Evolutionary conservation across 2,888 invertebrate genomes (phyloP), one percentile per base, ranked within the genome.

Genomic region (Carabus problematicus): DNA sequence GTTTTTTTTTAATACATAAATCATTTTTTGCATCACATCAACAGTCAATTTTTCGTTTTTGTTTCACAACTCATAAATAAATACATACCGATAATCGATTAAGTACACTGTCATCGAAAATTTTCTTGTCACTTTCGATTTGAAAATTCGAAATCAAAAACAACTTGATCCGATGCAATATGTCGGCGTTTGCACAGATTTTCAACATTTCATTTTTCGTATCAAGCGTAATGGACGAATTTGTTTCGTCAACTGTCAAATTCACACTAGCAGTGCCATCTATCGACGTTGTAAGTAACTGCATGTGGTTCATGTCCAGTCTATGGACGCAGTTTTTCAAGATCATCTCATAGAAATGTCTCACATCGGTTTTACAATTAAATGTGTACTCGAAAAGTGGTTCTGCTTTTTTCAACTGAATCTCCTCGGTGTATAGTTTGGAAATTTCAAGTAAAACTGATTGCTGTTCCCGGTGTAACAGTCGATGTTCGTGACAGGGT

Each of bases 301-400:
- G 75, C 2, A 76, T 55, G 9, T 69, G 69, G 40, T 43, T 40
- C 16, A 62, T 70, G 67, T 77, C 75, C 41, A 79, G 70, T 64
- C 74, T 75, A 64, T 80, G 78, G 68, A 79, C 79, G 40, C 75
- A 76, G 72, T 80, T 78, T 72, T 75, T 75, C 58, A 78, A 72
- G 49, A 79, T 61, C 3, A 68, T 58, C 68, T 77, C 72, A 12
- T 78, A 72, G 71, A 80, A 76, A 45, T 73, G 72, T 47, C 72
- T 72, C 8, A 70, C 70, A 58, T 71, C 72, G 16, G 74, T 71
- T 47, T 73, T 69, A 68, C 74, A 77, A 54, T 63, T 70, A 69
- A 78, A 71, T 59, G 73, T 71, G 66, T 75, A 77, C 52, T 76
- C 75, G 41, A 76, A 19, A 55, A 56, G 45, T 8, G 70, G 29